These are phyloP conservation scores for Pogona vitticeps DNA, from an alignment of 2,113 vertebrate species.

Conservation along the genomic window DNA sequence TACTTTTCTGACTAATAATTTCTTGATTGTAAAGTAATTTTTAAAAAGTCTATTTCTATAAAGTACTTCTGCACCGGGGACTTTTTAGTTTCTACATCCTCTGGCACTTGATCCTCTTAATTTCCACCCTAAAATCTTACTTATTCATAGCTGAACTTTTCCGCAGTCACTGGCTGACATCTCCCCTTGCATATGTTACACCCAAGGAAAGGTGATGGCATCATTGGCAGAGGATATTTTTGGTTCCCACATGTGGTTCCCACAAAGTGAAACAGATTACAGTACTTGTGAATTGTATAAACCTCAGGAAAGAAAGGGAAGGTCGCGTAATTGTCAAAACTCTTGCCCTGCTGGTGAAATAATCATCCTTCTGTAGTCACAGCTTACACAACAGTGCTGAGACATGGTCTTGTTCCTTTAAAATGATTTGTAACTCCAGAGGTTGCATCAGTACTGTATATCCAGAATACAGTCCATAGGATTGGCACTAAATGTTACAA, in stretches of 20 bases:
- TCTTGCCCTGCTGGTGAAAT: no score
- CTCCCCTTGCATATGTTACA: no score
- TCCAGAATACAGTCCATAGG: not conserved
- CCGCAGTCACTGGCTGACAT: not conserved
- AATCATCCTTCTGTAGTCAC: no score
- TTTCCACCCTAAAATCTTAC: not conserved
- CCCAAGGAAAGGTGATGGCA: no score
- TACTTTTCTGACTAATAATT: not conserved
- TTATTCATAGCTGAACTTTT: not conserved
- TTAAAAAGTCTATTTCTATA: not conserved
- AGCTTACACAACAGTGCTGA: not conserved
- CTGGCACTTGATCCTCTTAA: not conserved
- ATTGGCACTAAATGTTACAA: not conserved
- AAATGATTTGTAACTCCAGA: not conserved
- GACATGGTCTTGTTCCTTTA: not conserved
- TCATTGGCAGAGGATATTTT: no score
- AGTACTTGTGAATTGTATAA: no score
- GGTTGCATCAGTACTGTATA: not conserved
- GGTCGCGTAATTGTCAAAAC: no score
- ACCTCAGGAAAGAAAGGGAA: no score
- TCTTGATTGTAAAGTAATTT: no score
- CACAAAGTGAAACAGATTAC: no score
- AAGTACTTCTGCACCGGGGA: not conserved
- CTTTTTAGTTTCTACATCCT: not conserved
- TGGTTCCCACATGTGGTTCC: no score